phyloP scores from a whole-genome alignment of 2,888 invertebrate genomes.

The Pachliopta kotzebuea region DNA sequence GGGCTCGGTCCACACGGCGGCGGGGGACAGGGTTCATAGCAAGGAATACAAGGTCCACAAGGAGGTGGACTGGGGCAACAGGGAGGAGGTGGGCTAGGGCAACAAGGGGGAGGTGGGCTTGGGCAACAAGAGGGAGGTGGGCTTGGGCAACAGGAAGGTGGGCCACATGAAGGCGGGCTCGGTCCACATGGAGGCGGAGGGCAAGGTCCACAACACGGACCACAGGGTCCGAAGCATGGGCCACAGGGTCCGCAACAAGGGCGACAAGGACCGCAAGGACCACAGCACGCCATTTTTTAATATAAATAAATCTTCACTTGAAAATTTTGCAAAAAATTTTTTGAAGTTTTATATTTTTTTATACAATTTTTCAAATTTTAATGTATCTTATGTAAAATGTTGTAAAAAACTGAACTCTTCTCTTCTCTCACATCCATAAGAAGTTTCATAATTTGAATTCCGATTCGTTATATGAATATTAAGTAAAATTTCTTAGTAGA shows the following conservation, averaged over 20 bases:
- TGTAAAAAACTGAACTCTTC: slow-evolving; percentile 43
- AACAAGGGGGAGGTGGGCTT: not conserved
- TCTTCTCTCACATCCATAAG: not conserved
- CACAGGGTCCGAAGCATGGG: not conserved
- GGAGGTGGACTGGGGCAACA: slow-evolving; percentile 35
- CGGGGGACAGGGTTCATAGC: slow-evolving; percentile 33
- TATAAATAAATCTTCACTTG: slow-evolving; percentile 20
- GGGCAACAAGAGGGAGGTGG: not conserved
- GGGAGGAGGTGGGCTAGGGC: slow-evolving; percentile 19
- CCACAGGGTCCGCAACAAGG: slow-evolving; percentile 17
- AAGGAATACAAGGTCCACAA: slow-evolving; percentile 31
- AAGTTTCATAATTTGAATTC: slow-evolving; percentile 32
- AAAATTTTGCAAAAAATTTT: slow-evolving; percentile 33
- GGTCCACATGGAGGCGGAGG: slow-evolving; percentile 7
- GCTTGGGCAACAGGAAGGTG: not conserved
- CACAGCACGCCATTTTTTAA: slow-evolving; percentile 32
- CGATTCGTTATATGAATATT: slow-evolving; percentile 6
- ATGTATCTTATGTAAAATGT: slow-evolving; percentile 45
- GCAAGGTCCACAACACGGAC: not conserved
- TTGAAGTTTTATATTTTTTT: slow-evolving; percentile 31
- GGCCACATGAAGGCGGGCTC: slow-evolving; percentile 5
- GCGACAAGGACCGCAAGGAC: slow-evolving; percentile 7
- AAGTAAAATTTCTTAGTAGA: not conserved
- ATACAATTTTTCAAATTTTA: slow-evolving; percentile 36
- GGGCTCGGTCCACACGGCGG: slow-evolving; percentile 43